Evolutionary conservation across 2,113 vertebrate genomes (phyloP).

Genomic region (Panurus biarmicus): DNA sequence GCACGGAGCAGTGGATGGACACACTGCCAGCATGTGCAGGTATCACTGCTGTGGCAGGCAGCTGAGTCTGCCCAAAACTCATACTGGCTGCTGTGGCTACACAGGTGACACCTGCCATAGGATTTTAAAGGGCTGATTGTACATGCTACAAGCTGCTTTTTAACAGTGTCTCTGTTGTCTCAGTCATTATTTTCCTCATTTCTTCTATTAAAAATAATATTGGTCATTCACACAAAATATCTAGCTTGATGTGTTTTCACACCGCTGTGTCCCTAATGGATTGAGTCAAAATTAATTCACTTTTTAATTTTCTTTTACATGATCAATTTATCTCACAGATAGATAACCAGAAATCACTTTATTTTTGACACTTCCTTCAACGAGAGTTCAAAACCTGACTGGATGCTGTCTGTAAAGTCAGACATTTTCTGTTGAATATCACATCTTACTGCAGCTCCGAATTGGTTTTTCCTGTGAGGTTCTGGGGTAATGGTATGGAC

Average conservation of each 20-base stretch:
- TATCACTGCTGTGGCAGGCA: background rate
- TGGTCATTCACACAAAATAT: background rate
- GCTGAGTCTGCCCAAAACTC: background rate
- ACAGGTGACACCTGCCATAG: background rate
- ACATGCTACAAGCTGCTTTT: background rate
- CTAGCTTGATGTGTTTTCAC: background rate
- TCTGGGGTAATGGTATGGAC: background rate
- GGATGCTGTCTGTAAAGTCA: background rate
- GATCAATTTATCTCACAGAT: background rate
- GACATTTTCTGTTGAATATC: background rate
- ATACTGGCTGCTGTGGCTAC: background rate
- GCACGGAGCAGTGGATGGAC: background rate
- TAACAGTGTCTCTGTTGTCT: background rate
- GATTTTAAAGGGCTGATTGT: background rate
- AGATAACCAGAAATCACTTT: background rate
- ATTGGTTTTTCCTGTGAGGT: background rate
- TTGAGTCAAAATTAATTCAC: background rate
- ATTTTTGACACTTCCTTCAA: background rate
- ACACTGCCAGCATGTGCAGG: background rate
- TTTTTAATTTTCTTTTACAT: background rate
- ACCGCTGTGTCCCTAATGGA: background rate
- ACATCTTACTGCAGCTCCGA: background rate
- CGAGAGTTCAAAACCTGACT: background rate
- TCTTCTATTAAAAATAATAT: background rate
- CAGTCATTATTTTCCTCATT: background rate